A percentile compares a stretch with the other conserved stretches of the same genome.
phyloP scores from a whole-genome alignment of 2,113 vertebrate species.

The Pteropus alecto region DNA sequence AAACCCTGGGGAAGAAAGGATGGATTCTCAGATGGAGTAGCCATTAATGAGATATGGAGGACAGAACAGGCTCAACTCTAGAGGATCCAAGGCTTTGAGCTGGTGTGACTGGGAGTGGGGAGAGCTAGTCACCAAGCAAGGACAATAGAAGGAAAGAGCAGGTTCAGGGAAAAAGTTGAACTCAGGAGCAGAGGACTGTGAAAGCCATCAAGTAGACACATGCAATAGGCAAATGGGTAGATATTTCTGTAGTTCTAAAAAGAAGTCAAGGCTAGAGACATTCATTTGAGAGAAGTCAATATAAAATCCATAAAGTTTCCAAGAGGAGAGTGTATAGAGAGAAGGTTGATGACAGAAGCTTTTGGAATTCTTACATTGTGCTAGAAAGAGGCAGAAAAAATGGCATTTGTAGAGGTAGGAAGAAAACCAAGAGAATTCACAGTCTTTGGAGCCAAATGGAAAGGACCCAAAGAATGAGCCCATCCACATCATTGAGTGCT shows the following conservation, averaged over 20 bases:
- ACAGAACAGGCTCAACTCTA: neutral
- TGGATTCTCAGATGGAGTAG: neutral
- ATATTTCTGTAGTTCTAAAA: slow-evolving; percentile 7
- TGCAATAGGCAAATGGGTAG: neutral
- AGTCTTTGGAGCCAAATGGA: neutral
- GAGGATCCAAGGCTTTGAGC: neutral
- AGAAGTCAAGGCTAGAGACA: neutral
- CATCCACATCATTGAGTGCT: neutral
- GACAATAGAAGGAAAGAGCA: neutral
- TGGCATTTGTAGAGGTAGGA: neutral
- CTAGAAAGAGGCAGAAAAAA: neutral
- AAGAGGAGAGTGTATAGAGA: neutral
- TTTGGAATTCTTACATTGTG: neutral
- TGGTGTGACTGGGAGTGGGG: neutral
- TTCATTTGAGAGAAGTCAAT: neutral
- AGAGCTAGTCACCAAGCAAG: neutral
- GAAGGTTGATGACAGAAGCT: neutral
- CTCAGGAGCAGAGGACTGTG: neutral
- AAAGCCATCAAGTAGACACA: neutral
- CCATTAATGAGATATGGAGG: neutral
- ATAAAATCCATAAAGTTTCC: neutral
- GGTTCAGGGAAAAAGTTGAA: neutral
- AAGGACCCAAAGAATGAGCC: neutral
- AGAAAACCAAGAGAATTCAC: neutral
- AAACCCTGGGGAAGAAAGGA: neutral